A percentile compares a stretch with the other conserved stretches of the same genome.
These are phyloP conservation scores for Zaprionus vittiger DNA, from an alignment of 1,140 invertebrate genomes.

Conservation along the genomic window DNA sequence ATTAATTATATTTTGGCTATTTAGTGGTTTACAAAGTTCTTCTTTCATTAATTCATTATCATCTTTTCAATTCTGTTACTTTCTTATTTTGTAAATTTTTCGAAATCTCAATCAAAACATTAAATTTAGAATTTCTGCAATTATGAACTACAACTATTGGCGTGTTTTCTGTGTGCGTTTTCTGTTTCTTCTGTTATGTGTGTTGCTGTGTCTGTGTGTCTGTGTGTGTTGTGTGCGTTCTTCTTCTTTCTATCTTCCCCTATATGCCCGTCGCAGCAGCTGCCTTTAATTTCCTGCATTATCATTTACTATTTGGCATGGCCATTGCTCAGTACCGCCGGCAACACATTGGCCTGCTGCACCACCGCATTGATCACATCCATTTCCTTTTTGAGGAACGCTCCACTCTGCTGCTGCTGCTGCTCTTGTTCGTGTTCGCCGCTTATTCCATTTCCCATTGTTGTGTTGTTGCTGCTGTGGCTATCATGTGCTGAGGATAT, in stretches of 20 bases:
- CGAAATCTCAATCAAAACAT: conserved; percentile 41
- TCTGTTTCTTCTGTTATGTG: neutral
- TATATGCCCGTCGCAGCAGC: conserved; percentile 18
- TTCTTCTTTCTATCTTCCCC: conserved; percentile 9
- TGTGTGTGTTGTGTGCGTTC: conserved; percentile 18
- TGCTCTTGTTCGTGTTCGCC: conserved; percentile 39
- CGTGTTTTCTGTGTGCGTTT: conserved; percentile 29
- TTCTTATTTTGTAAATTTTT: neutral
- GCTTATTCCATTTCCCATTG: neutral
- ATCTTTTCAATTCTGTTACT: conserved; percentile 9
- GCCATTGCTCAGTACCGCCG: conserved; percentile 83
- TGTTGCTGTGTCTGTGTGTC: conserved; percentile 21
- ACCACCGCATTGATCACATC: conserved; percentile 83
- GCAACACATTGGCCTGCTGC: conserved; percentile 78
- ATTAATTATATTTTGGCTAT: conserved; percentile 35
- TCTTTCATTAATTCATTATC: conserved; percentile 19
- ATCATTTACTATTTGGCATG: conserved; percentile 81
- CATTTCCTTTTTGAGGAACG: conserved; percentile 83
- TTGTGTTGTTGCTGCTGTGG: conserved; percentile 34
- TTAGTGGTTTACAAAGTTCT: conserved; percentile 9
- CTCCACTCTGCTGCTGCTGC: conserved; percentile 62
- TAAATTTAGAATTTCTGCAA: conserved; percentile 2
- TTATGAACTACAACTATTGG: conserved; percentile 5
- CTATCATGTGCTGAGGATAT: conserved; percentile 61
- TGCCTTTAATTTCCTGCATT: conserved; percentile 11